phyloP scores from a whole-genome alignment of 53 echinoderm and acorn worm species.

The Henricia sp. region DNA sequence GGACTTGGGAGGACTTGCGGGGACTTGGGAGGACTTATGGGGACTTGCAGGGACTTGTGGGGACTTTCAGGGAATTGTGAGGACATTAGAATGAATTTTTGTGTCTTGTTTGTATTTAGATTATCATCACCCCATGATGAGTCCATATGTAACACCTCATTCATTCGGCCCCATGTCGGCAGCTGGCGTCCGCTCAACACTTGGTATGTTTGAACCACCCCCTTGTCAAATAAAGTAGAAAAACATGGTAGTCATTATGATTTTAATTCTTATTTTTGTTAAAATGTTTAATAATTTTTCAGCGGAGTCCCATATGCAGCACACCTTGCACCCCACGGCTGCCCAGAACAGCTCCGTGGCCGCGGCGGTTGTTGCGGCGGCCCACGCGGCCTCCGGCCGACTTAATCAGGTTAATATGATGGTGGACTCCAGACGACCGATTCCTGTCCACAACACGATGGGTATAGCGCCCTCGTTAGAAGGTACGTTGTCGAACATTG shows the following conservation, averaged over 20 bases:
- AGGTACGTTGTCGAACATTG: too few relatives aligned
- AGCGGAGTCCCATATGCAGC: slow-evolving; percentile 71
- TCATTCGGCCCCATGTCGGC: slow-evolving; percentile 27
- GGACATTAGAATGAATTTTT: not conserved
- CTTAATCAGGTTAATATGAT: slow-evolving; percentile 74
- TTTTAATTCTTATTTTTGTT: not conserved
- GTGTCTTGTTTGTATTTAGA: not conserved
- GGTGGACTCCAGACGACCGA: slow-evolving; percentile 67
- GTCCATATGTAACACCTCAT: slow-evolving; percentile 2
- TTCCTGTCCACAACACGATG: slow-evolving; percentile 62
- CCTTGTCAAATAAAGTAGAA: not conserved
- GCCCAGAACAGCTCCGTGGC: slow-evolving; percentile 71
- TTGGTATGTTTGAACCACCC: slow-evolving; percentile 20
- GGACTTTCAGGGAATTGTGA: too few relatives aligned
- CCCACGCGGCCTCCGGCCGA: slow-evolving; percentile 77
- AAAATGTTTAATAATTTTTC: too few relatives aligned
- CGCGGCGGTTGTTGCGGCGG: slow-evolving; percentile 83
- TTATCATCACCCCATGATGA: slow-evolving; percentile 32
- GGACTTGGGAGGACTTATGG: too few relatives aligned
- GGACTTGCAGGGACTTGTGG: too few relatives aligned
- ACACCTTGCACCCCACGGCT: slow-evolving; percentile 63
- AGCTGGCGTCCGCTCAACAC: slow-evolving; percentile 42
- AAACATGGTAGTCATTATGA: not conserved
- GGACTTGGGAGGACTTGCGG: too few relatives aligned
- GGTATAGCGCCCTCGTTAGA: slow-evolving; percentile 53